Evolutionary conservation across 2,888 invertebrate species (phyloP).

Genomic region (Eristalinus sepulchralis): DNA sequence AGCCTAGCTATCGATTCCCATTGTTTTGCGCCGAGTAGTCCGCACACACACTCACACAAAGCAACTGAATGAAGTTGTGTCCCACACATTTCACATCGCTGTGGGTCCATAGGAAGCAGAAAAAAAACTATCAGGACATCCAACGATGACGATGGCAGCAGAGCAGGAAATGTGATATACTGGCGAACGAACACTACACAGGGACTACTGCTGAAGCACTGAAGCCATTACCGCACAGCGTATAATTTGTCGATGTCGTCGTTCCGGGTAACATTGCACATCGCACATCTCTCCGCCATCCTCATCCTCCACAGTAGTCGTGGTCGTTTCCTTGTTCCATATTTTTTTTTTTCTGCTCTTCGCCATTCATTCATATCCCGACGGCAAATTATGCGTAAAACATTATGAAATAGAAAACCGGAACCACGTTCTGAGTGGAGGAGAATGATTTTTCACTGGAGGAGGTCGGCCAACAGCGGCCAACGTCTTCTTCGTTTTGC

Average conservation of each 20-base stretch:
- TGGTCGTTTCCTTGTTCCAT: not conserved
- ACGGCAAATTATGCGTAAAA: conserved; percentile 69
- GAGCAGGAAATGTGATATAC: conserved; percentile 56
- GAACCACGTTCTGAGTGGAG: conserved; percentile 12
- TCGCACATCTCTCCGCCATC: not conserved
- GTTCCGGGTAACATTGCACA: conserved; percentile 24
- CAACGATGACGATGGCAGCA: not conserved
- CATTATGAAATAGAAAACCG: conserved; percentile 62
- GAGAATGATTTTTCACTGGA: conserved; percentile 32
- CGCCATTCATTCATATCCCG: conserved; percentile 28
- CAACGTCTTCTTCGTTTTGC: not conserved
- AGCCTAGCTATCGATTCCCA: conserved; percentile 63
- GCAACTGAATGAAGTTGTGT: not conserved
- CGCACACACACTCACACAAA: not conserved
- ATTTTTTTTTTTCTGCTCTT: not conserved
- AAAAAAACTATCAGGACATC: conserved; percentile 48
- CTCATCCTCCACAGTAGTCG: not conserved
- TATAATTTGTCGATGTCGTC: conserved; percentile 62
- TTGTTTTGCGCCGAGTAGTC: conserved; percentile 1
- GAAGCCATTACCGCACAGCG: conserved; percentile 40
- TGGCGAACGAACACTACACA: conserved; percentile 23
- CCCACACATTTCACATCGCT: too few relatives aligned
- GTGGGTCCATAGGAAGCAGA: conserved; percentile 22
- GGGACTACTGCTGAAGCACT: not conserved
- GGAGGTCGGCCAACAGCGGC: not conserved